Percentiles rank a stretch among this genome's conserved stretches.
Evolutionary conservation across 2,888 invertebrate species (phyloP).

Genomic region (Calameuta pallipes): DNA sequence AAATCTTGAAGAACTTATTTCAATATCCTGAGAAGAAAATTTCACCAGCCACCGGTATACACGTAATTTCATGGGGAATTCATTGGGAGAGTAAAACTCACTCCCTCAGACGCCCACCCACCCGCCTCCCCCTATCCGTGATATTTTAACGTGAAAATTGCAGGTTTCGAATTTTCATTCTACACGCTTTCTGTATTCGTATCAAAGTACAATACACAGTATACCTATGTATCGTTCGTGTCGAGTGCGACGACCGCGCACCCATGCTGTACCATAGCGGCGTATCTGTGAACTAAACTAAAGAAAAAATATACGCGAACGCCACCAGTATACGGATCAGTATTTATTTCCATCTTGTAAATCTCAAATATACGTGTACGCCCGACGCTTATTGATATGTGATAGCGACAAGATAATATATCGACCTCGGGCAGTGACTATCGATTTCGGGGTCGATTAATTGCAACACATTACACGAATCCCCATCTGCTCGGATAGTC

Average conservation of each 20-base stretch:
- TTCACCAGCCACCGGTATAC: background rate
- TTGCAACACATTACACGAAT: background rate
- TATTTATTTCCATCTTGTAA: background rate
- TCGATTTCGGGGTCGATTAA: background rate
- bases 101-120: too few relatives aligned
- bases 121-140: background rate
- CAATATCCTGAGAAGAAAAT: background rate
- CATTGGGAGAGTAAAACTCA: background rate
- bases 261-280: background rate
- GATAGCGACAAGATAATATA: background rate
- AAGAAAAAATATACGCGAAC: background rate
- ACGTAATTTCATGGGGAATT: background rate
- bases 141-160: background rate
- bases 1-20: background rate
- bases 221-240: background rate
- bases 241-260: background rate
- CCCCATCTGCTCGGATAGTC: background rate
- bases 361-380: background rate
- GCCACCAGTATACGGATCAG: background rate
- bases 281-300: background rate
- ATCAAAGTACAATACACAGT: fast-evolving
- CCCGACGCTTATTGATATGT: background rate
- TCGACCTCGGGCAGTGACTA: background rate
- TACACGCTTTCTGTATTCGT: background rate
- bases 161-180: background rate